Percentiles rank a stretch among this genome's conserved stretches.
phyloP scores from a whole-genome alignment of 2,113 vertebrate species.

The Dolichallabes microphthalmus region DNA sequence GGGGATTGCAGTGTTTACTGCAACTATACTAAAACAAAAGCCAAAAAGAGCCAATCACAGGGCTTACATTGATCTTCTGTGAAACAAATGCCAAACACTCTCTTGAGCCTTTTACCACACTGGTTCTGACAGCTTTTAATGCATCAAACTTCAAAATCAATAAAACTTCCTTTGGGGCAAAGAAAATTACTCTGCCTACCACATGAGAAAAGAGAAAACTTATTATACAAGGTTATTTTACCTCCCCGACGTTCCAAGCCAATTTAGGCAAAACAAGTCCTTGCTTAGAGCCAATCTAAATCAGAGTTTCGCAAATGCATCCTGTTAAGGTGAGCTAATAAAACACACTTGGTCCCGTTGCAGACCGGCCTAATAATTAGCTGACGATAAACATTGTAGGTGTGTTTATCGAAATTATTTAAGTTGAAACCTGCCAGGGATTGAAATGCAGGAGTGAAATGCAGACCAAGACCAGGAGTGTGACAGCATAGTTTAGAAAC shows the following conservation, averaged over 20 bases:
- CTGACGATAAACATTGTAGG: background rate
- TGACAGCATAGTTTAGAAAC: background rate
- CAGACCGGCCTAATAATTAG: background rate
- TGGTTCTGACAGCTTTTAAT: slow-evolving; percentile 40
- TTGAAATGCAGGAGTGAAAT: background rate
- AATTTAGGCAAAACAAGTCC: slow-evolving; percentile 4
- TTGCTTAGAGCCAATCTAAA: background rate
- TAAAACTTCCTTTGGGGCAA: slow-evolving; percentile 44
- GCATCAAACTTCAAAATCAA: slow-evolving; percentile 49
- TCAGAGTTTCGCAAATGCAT: background rate
- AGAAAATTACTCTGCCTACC: slow-evolving; percentile 27
- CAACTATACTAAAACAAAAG: background rate
- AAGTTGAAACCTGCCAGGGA: background rate
- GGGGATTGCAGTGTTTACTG: background rate
- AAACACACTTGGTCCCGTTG: background rate
- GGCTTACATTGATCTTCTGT: slow-evolving; percentile 30
- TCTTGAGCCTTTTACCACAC: slow-evolving; percentile 25
- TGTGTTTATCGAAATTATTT: background rate
- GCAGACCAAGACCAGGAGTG: background rate
- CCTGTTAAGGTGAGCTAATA: background rate
- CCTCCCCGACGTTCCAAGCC: slow-evolving; percentile 3
- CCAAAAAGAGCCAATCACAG: slow-evolving; percentile 22
- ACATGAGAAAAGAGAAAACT: slow-evolving; percentile 32
- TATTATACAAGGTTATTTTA: slow-evolving; percentile 22
- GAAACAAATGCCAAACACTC: slow-evolving; percentile 38